A percentile compares a stretch with the other conserved stretches of the same genome.
Evolutionary conservation across 2,888 invertebrate species (phyloP).

Genomic region (Crematogaster levior): DNA sequence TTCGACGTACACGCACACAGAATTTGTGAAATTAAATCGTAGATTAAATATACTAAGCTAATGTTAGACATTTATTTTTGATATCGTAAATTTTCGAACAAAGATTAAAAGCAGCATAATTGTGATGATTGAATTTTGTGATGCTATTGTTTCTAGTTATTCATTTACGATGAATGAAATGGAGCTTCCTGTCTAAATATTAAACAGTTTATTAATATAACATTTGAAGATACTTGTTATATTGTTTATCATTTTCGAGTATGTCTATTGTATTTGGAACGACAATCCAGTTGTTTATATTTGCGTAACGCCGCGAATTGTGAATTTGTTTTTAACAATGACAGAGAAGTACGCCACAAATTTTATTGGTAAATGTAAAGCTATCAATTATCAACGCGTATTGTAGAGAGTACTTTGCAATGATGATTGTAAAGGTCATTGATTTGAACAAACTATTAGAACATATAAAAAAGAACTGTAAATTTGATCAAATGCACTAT

Average conservation of each 20-base stretch:
- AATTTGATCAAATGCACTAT: slow-evolving; percentile 11
- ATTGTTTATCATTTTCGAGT: not conserved
- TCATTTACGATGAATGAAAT: not conserved
- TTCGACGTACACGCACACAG: not conserved
- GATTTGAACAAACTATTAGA: not conserved
- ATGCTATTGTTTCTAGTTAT: not conserved
- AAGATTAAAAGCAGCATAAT: not conserved
- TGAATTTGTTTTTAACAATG: slow-evolving; percentile 8
- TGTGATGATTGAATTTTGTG: not conserved
- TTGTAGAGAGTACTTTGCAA: not conserved
- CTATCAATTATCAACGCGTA: not conserved
- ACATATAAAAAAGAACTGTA: not conserved
- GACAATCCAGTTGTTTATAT: not conserved
- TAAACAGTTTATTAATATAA: not conserved
- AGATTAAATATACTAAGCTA: not conserved
- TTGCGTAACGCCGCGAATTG: not conserved
- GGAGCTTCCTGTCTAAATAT: not conserved
- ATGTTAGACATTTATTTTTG: not conserved
- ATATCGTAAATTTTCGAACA: not conserved
- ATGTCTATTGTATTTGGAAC: not conserved
- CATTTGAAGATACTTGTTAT: not conserved
- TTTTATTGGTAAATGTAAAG: slow-evolving; percentile 17
- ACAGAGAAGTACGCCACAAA: not conserved
- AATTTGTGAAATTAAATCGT: not conserved
- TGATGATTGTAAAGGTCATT: slow-evolving; percentile 10